Conservation (phyloP, 1,140 invertebrate genomes). For the Monomorium pharaonis region DNA sequence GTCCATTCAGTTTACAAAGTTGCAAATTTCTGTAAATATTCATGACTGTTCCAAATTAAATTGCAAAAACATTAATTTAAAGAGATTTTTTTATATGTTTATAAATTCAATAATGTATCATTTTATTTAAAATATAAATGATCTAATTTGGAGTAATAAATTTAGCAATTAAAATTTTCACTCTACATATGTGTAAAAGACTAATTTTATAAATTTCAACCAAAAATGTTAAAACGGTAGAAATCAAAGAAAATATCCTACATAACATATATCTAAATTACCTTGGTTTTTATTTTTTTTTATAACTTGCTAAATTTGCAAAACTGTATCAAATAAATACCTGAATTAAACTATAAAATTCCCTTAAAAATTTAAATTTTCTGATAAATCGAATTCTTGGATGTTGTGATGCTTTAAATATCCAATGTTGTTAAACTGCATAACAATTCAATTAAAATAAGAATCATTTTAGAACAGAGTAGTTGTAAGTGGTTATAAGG, state of each 20-base stretch:
- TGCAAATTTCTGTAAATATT: conserved; percentile 4
- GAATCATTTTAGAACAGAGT: no score
- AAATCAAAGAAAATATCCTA: neutral
- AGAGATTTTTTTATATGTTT: neutral
- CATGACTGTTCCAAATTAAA: neutral
- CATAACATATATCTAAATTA: neutral
- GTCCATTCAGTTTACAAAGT: neutral
- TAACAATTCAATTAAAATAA: neutral
- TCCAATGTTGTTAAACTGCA: neutral
- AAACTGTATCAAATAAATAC: neutral
- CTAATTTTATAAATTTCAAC: neutral
- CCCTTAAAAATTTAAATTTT: neutral
- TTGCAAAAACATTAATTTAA: neutral
- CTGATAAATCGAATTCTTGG: neutral
- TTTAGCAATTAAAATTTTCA: neutral
- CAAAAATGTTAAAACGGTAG: neutral
- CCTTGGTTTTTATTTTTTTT: neutral
- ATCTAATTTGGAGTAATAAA: neutral
- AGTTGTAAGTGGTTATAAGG: no score
- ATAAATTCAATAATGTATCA: neutral
- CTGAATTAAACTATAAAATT: no score
- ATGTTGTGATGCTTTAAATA: neutral
- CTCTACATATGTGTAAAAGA: neutral
- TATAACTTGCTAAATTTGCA: neutral
- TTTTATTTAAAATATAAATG: neutral